Evolutionary conservation across 2,888 invertebrate species (phyloP), one percentile per base, ranked within the genome.

Genomic region (Capitulum mitella): DNA sequence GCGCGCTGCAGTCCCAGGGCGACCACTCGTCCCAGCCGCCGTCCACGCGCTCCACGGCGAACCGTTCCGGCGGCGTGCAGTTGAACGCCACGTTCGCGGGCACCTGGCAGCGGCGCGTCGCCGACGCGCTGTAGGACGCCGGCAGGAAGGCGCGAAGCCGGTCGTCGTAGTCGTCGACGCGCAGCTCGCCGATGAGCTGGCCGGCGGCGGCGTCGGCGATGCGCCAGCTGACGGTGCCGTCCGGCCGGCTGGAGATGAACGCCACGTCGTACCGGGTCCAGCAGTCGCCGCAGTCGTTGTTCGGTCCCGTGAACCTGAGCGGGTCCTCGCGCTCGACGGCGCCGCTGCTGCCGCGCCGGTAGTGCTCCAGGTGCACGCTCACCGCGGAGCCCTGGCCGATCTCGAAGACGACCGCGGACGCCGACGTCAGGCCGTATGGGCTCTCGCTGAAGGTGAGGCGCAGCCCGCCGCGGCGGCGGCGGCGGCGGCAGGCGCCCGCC

Each of bases 11-110:
- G 29, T 46, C 76, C 76, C 76, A 76, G n/a, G 76, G 76, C 0
- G 76, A 46, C 76, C 76, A 76, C 16, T n/a, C 76, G 19, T 48
- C 32, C 76, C 76, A 76, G 29, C 48, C 76, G 14, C 76, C 76
- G 32, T 76, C 76, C 46, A 76, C 76, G 29, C 76, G 76, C 76
- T 76, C 48, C n/a, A 76, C 48, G 19, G n/a, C 46, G 19, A 76
- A 76, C 26, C 19, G 3, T 3, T 76, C 76, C 0, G 76, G 76
- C 0, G 76, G 76, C 32, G 76, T 76, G 46, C 76, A 76, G 76
- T 76, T 76, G 29, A 76, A 76, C 5, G 32, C 76, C 3, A 76
- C 76, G 76, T 76, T 76, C 43, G 43, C 76, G 0, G 76, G 76
- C 16, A 46, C 46, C 48, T 76, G 76, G 22, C 76, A 76, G 14